phyloP scores from a whole-genome alignment of 64 coral and sea anemone species.

The Pocillopora verrucosa region DNA sequence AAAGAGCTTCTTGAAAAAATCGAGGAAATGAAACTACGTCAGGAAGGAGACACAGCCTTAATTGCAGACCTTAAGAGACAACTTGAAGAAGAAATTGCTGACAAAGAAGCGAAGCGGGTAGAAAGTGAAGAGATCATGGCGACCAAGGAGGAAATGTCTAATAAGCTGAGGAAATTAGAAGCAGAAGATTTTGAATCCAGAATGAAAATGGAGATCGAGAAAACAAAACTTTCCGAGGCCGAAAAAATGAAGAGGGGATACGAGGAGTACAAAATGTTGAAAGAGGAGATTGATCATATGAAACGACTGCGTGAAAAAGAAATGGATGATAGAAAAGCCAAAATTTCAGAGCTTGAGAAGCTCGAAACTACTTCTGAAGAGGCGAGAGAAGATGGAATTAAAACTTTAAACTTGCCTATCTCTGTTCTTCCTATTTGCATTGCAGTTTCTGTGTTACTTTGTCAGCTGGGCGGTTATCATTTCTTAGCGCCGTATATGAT shows the following conservation, averaged over 20 bases:
- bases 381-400: conserved; percentile 12
- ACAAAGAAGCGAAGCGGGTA: conserved; percentile 50
- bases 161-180: conserved; percentile 37
- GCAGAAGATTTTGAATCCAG: conserved; percentile 29
- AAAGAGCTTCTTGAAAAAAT: conserved; percentile 47
- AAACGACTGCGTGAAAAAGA: conserved; percentile 60
- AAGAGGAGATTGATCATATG: conserved; percentile 78
- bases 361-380: conserved; percentile 14
- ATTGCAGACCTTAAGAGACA: conserved; percentile 75
- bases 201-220: conserved; percentile 62
- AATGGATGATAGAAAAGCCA: conserved; percentile 41
- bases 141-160: conserved; percentile 54
- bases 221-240: conserved; percentile 72
- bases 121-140: conserved; percentile 61
- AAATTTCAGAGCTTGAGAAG: conserved; percentile 55
- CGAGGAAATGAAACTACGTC: conserved; percentile 63
- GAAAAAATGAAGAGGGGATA: conserved; percentile 62
- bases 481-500: conserved; percentile 28
- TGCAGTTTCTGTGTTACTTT: conserved; percentile 55
- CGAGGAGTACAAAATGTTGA: conserved; percentile 82
- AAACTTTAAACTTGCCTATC: conserved; percentile 9
- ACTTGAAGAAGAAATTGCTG: conserved; percentile 73
- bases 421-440: conserved; percentile 59
- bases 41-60: conserved; percentile 72
- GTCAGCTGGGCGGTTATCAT: conserved; percentile 51